phyloP scores from a whole-genome alignment of 2,888 invertebrate species.

The Lamproptera curius region DNA sequence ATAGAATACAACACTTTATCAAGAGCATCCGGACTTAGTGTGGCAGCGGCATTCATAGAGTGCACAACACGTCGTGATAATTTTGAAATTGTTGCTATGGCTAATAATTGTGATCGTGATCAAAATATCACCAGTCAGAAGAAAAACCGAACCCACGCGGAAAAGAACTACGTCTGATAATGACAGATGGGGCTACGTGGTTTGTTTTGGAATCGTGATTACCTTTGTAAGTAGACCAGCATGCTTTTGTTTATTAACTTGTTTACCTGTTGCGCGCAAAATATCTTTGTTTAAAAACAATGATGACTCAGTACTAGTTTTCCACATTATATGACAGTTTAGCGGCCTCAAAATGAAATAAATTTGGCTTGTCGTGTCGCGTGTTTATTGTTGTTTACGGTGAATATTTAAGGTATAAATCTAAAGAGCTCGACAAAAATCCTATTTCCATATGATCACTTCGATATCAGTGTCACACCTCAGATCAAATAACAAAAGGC shows the following conservation, averaged over 20 bases:
- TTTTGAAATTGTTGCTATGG: constrained; percentile 3
- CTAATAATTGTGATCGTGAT: constrained; percentile 25
- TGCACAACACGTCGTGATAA: constrained; percentile 20
- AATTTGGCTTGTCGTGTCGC: no score
- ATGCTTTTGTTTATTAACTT: background rate
- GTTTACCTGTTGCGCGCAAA: background rate
- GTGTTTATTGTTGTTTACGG: no score
- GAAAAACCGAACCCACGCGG: constrained; percentile 24
- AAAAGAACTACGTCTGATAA: constrained; percentile 20
- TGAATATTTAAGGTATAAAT: no score
- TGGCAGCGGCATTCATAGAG: constrained; percentile 5
- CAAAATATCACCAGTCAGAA: constrained; percentile 23
- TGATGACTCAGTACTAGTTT: background rate
- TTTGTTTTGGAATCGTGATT: constrained; percentile 80
- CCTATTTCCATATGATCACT: no score
- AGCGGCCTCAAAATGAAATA: no score
- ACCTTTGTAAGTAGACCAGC: constrained; percentile 75
- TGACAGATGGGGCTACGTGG: constrained; percentile 80
- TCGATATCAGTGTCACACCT: no score
- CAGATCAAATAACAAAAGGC: no score
- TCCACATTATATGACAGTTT: no score
- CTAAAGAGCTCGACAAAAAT: no score
- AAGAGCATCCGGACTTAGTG: constrained; percentile 21
- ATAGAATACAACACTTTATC: constrained; percentile 21
- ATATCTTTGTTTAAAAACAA: background rate